Percentiles rank a stretch among this genome's conserved stretches.
These are phyloP conservation scores for Centropristis striata DNA, from an alignment of 2,113 vertebrate genomes.

Conservation along the genomic window DNA sequence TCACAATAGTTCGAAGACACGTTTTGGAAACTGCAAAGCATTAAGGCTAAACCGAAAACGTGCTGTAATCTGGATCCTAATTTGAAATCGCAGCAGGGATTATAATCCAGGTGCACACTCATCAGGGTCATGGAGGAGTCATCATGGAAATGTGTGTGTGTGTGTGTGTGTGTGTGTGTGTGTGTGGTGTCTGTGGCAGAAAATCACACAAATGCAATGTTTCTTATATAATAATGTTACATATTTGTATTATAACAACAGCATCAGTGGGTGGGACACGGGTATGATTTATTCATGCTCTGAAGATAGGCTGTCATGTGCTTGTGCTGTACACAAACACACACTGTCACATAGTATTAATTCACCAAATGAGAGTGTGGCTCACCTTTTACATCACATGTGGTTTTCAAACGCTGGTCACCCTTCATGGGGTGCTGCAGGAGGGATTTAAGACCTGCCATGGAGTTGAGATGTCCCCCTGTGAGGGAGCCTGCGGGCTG, in stretches of 20 bases:
- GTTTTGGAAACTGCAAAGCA: constrained; percentile 20
- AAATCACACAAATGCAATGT: background rate
- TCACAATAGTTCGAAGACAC: constrained; percentile 33
- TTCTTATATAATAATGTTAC: constrained; percentile 13
- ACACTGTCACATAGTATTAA: background rate
- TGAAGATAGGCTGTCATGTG: constrained; percentile 9
- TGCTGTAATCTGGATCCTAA: constrained; percentile 61
- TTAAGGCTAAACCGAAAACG: constrained; percentile 33
- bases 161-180: constrained; percentile 16
- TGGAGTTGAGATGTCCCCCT: constrained; percentile 80
- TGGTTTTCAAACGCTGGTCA: constrained; percentile 81
- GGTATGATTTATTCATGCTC: constrained; percentile 30
- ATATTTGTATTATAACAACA: constrained; percentile 18
- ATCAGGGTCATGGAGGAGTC: constrained; percentile 38
- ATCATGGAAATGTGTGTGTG: background rate
- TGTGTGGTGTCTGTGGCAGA: constrained; percentile 12
- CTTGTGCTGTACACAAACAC: constrained; percentile 1
- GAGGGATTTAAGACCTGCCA: constrained; percentile 84
- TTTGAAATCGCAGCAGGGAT: constrained; percentile 49
- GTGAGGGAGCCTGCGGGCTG: constrained; percentile 80
- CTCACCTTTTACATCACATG: constrained; percentile 83
- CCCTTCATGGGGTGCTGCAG: constrained; percentile 86
- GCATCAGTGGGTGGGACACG: constrained; percentile 31
- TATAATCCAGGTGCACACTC: constrained; percentile 54
- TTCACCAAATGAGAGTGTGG: background rate